phyloP scores from a whole-genome alignment of 2,888 invertebrate species.

The Perizoma flavofasciatum region DNA sequence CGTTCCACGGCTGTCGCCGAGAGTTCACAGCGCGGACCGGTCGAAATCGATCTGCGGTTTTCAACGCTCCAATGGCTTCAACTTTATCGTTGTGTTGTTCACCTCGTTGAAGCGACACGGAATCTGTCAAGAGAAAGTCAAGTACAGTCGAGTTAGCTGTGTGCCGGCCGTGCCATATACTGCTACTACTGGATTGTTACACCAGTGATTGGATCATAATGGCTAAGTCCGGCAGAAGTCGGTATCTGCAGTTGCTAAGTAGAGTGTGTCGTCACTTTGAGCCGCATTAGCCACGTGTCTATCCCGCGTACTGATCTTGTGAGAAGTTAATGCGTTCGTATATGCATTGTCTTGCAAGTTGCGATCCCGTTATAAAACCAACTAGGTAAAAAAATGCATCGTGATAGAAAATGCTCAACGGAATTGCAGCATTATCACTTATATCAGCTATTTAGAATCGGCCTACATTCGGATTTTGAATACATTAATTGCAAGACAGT shows the following conservation, averaged over 20 bases:
- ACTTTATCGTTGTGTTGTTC: slow-evolving; percentile 72
- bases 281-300: slow-evolving; percentile 51
- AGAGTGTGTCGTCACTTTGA: slow-evolving; percentile 60
- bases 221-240: slow-evolving; percentile 64
- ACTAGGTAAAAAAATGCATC: slow-evolving; percentile 20
- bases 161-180: slow-evolving; percentile 68
- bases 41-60: slow-evolving; percentile 73
- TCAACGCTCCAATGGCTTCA: slow-evolving; percentile 72
- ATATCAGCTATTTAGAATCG: not conserved
- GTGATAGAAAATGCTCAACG: slow-evolving; percentile 17
- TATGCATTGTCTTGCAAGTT: slow-evolving; percentile 43
- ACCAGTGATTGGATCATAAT: slow-evolving; percentile 73
- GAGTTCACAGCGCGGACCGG: slow-evolving; percentile 58
- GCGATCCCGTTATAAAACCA: slow-evolving; percentile 30
- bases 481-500: not conserved
- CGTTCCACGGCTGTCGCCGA: slow-evolving; percentile 52
- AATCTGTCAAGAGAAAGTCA: slow-evolving; percentile 78
- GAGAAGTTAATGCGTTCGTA: slow-evolving; percentile 46
- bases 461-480: slow-evolving; percentile 5
- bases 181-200: slow-evolving; percentile 59
- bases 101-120: slow-evolving; percentile 76
- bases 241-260: slow-evolving; percentile 57
- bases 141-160: slow-evolving; percentile 60
- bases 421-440: slow-evolving; percentile 10
- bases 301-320: slow-evolving; percentile 44